Conservation (phyloP, 2,113 vertebrate species). For the Dascyllus trimaculatus region DNA sequence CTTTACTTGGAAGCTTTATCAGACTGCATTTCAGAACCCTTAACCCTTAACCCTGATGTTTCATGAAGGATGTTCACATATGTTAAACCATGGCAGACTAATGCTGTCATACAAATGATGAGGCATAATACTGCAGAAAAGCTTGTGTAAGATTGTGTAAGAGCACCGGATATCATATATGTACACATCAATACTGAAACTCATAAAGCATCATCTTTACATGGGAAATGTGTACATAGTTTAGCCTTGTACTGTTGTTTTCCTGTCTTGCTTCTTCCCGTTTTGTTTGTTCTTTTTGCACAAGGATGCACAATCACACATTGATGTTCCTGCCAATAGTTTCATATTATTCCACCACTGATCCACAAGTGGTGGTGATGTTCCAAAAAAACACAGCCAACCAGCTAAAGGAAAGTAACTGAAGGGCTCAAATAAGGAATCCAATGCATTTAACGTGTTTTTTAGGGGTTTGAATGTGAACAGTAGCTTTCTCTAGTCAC, state of each 20-base stretch:
- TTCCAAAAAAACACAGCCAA: not conserved
- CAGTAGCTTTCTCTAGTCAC: not conserved
- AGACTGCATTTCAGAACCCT: not conserved
- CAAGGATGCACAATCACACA: not conserved
- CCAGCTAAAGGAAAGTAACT: not conserved
- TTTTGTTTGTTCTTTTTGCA: not conserved
- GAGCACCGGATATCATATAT: no score
- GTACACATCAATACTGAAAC: no score
- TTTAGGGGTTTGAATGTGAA: not conserved
- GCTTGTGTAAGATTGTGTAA: no score
- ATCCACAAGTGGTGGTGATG: not conserved
- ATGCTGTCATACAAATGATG: no score
- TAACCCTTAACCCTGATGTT: not conserved
- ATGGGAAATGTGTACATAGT: no score
- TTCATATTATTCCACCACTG: constrained; percentile 16
- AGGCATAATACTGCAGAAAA: no score
- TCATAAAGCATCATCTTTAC: no score
- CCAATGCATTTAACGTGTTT: not conserved
- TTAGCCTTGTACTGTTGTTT: no score
- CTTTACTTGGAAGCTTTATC: not conserved
- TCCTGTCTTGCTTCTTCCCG: no score
- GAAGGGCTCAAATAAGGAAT: not conserved
- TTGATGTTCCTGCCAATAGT: not conserved
- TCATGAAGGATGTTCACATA: not conserved
- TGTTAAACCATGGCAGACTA: not conserved